These are phyloP conservation scores for Antennarius striatus DNA, from an alignment of 2,113 vertebrate genomes.

Conservation along the genomic window DNA sequence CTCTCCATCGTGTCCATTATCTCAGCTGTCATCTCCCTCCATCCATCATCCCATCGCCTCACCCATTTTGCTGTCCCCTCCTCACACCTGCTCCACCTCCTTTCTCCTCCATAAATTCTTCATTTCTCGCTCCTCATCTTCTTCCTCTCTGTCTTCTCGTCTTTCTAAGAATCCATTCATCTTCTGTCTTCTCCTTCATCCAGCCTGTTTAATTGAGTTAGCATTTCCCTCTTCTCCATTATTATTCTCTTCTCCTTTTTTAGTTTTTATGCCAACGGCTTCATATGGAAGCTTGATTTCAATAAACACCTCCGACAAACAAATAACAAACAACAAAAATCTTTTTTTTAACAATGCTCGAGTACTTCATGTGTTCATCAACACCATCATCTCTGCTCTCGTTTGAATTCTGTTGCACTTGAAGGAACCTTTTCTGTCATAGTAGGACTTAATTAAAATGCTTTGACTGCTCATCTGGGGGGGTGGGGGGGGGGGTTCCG, in stretches of 20 bases:
- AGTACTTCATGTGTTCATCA: background rate
- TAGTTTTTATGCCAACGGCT: background rate
- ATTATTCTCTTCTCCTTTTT: background rate
- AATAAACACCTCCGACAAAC: background rate
- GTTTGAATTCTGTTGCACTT: background rate
- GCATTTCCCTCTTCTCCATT: background rate
- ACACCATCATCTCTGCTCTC: background rate
- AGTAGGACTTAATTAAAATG: background rate
- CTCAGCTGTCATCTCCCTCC: constrained; percentile 6
- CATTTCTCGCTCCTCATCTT: background rate
- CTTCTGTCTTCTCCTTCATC: background rate
- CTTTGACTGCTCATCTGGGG: constrained; percentile 1
- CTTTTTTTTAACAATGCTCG: background rate
- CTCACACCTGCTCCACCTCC: background rate
- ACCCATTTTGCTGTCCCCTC: background rate
- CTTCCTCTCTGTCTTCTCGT: background rate
- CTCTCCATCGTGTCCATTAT: constrained; percentile 4
- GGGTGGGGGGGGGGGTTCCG: too few species aligned
- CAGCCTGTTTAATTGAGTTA: constrained; percentile 20
- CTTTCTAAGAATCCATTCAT: background rate
- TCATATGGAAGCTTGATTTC: too few species aligned
- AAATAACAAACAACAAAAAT: background rate
- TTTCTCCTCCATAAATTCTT: constrained; percentile 6
- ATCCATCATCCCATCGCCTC: constrained; percentile 8
- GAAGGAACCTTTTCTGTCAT: background rate